phyloP scores from a whole-genome alignment of 1,140 invertebrate species.

The Chironomus tepperi region DNA sequence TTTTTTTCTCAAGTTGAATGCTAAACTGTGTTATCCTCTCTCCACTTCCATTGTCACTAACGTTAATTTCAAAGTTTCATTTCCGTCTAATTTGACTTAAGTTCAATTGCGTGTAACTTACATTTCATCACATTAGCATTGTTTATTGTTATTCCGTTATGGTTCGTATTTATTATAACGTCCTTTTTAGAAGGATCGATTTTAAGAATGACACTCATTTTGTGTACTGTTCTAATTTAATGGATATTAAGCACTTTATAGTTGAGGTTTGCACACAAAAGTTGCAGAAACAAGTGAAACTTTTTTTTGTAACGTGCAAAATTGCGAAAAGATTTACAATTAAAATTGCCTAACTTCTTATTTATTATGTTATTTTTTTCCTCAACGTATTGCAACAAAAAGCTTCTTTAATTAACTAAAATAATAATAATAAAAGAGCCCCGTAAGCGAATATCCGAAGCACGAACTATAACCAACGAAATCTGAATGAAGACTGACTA shows the following conservation, averaged over 20 bases:
- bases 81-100: neutral
- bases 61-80: neutral
- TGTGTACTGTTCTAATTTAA: neutral
- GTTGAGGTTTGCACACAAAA: neutral
- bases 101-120: conserved; percentile 1
- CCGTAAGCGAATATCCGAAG: neutral
- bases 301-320: conserved; percentile 2
- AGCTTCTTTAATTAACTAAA: neutral
- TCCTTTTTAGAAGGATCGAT: conserved; percentile 21
- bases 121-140: conserved; percentile 7
- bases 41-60: neutral
- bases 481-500: conserved; percentile 5
- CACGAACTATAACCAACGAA: neutral
- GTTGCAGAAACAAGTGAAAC: neutral
- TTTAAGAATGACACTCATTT: conserved; percentile 10
- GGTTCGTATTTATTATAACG: neutral
- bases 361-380: conserved; percentile 1
- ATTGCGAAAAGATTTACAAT: conserved; percentile 12
- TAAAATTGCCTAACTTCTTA: neutral
- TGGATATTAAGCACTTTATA: neutral
- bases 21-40: neutral
- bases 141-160: conserved; percentile 19
- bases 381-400: neutral
- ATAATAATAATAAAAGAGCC: neutral
- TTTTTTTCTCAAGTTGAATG: too few relatives aligned